Base-by-base conservation (phyloP, 2,113 vertebrate genomes). In the Cryptotis parvus region DNA sequence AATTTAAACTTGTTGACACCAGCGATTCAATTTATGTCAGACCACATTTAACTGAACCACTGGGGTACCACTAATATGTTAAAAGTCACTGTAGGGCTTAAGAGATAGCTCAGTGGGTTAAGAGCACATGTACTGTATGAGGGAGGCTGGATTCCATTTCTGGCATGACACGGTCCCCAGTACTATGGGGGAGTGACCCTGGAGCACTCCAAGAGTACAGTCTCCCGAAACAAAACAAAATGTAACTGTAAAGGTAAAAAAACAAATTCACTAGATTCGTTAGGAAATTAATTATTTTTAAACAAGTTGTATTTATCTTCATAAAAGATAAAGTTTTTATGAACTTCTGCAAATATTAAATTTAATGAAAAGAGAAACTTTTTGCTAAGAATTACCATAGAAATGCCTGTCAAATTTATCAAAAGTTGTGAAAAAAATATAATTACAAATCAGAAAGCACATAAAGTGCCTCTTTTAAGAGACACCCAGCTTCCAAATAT, bases 391-490 rank as follows among this genome's bases (percentile, higher is more conserved):
- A 89, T 87, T 81, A 80, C 3, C 20, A 68, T 3, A 87, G 27
- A 31, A 69, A 27, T 66, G 24, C 35, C 37, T 84, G 68, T 73
- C 61, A 73, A 92, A 37, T 78, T 94, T 90, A 76, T 65, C 14
- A 89, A n/a, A 68, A 12, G 15, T 68, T 93, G 37, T 92, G n/a
- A 70, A 96, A 94, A 96, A 93, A 91, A 87, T 43, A 14, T 39
- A 95, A 91, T 5, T 72, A 82, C 33, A 95, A 49, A 87, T 74
- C 33, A 65, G 81, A 58, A 94, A 92, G 11, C 33, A 80, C 70
- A 65, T 65, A 65, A 29, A 65, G 55, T 92, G 43, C 85, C 8
- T 49, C 35, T 76, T 87, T 95, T 63, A 78, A 93, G 37, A 95
- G 74, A 27, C 37, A 79, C 18, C 69, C 55, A 90, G 37, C 24